Base-by-base conservation (phyloP, 2,888 invertebrate genomes). In the Acrobasis suavella region DNA sequence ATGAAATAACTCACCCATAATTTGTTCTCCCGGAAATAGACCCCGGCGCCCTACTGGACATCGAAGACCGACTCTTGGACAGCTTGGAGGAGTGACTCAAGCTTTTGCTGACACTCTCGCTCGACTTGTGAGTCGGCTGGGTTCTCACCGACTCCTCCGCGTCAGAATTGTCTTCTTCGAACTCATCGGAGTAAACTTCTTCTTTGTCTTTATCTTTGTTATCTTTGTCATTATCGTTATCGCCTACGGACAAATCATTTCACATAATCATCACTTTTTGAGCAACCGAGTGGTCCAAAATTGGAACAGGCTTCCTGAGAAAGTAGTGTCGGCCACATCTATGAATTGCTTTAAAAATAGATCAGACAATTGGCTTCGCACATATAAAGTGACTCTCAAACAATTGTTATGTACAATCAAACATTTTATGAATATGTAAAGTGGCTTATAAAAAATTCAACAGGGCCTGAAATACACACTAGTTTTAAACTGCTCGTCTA, bases 141-240 rank as follows among this genome's bases (percentile, higher is more conserved):
- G 71, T 70, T 50, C 77, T 77, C 1, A 78, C 63, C 15, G 82
- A 77, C 1, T 80, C 86, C 15, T 73, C 79, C 14, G 86, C 90
- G 67, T 87, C 92, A 67, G 85, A 88, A 38, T 81, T 82, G 50
- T 89, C 89, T 1, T 91, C 91, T 65, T 93, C 92, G 74, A 93
- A 93, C 64, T 91, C 91, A 67, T 92, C 92, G 1, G 91, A 87
- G 70, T 92, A 92, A 12, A 81, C 86, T 16, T 87, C 89, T 14
- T 46, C 56, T 22, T 56, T 56, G 5, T 56, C 56, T 8, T 85
- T 84, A n/a, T 77, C 89, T 8, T 85, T 84, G n/a, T 85, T 84
- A n/a, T 77, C 89, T 8, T 85, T 84, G n/a, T 77, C 72, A 12
- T 77, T 49, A 17, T 32, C n/a, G n/a, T 42, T 67, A 38, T 74